phyloP scores from a whole-genome alignment of 2,888 invertebrate species.

The Troides helena region DNA sequence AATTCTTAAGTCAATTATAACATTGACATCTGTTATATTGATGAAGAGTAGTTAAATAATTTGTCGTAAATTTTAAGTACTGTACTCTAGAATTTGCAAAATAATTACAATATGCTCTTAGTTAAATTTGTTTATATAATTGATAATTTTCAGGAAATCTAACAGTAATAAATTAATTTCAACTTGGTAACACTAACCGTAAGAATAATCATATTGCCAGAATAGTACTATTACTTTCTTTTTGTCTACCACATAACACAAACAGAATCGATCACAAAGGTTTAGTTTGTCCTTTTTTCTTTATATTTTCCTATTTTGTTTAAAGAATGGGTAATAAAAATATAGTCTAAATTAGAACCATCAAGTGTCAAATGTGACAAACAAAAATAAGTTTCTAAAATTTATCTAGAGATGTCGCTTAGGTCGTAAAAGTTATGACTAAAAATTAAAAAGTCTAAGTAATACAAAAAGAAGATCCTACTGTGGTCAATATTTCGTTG shows the following conservation, averaged over 20 bases:
- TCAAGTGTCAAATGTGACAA: not conserved
- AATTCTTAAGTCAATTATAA: not conserved
- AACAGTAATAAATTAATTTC: not conserved
- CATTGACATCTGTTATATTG: not conserved
- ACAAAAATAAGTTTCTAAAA: not conserved
- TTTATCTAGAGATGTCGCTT: not conserved
- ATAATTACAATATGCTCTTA: not conserved
- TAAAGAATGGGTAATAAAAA: not conserved
- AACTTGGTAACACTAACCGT: not conserved
- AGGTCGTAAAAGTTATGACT: not conserved
- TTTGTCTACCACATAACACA: not conserved
- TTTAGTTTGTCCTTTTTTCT: not conserved
- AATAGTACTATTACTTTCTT: not conserved
- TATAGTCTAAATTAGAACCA: not conserved
- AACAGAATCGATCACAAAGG: not conserved
- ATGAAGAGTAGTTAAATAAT: not conserved
- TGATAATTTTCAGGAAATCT: not conserved
- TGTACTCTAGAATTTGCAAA: not conserved
- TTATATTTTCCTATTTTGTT: not conserved
- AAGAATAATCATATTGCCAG: not conserved
- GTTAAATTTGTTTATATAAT: not conserved
- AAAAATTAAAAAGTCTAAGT: not conserved
- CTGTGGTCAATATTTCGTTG: too few species aligned
- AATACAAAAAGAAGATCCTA: not conserved
- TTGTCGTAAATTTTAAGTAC: not conserved